These are phyloP conservation scores for Gortyna flavago DNA, from an alignment of 2,888 invertebrate species.

Conservation along the genomic window DNA sequence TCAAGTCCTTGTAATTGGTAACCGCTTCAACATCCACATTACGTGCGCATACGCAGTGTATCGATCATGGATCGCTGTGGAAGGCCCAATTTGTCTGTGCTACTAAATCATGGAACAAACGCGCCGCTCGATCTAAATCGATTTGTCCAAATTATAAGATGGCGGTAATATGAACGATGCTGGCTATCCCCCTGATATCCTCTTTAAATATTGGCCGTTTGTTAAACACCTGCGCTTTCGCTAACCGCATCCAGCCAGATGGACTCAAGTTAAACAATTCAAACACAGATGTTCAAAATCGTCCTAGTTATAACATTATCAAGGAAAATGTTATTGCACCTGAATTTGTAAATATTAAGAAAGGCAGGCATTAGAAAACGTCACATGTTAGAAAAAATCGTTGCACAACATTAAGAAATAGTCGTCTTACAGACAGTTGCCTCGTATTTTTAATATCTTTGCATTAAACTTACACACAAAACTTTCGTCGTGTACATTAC, in stretches of 20 bases:
- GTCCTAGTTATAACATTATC: constrained; percentile 9
- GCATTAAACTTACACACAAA: constrained; percentile 29
- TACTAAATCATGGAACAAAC: constrained; percentile 89
- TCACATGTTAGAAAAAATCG: constrained; percentile 9
- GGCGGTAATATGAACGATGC: constrained; percentile 67
- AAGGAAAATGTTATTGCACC: constrained; percentile 21
- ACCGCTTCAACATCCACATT: constrained; percentile 82
- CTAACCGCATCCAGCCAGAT: constrained; percentile 57
- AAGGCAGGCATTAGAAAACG: neutral
- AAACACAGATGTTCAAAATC: constrained; percentile 39
- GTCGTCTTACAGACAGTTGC: constrained; percentile 11
- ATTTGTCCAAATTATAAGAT: constrained; percentile 87
- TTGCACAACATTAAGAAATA: constrained; percentile 54
- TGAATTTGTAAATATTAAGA: constrained; percentile 27
- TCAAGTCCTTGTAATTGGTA: constrained; percentile 86
- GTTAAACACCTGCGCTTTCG: constrained; percentile 74
- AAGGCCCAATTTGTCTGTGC: constrained; percentile 86
- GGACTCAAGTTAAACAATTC: constrained; percentile 27
- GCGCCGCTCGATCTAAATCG: constrained; percentile 88
- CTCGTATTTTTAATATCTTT: constrained; percentile 30
- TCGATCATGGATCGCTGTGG: constrained; percentile 76
- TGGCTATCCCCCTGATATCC: constrained; percentile 68
- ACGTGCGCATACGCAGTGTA: constrained; percentile 77
- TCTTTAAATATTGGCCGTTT: constrained; percentile 82
- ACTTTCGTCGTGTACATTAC: constrained; percentile 37